phyloP scores from a whole-genome alignment of 2,113 vertebrate genomes.

The Siniperca chuatsi region DNA sequence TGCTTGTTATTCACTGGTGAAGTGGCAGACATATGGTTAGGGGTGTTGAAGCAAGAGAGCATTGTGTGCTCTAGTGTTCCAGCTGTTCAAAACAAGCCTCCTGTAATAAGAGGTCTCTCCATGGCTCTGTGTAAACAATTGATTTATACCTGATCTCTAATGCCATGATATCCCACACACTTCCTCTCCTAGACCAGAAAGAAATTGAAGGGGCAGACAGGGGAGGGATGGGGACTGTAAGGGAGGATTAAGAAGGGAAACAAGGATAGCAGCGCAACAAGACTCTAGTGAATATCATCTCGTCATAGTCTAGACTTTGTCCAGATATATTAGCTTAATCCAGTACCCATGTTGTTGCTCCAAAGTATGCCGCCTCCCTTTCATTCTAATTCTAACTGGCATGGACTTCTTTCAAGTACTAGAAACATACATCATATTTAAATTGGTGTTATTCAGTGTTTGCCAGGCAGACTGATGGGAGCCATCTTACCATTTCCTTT shows the following conservation, averaged over 20 bases:
- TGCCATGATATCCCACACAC: slow-evolving; percentile 46
- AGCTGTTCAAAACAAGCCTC: slow-evolving; percentile 39
- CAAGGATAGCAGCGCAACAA: slow-evolving; percentile 27
- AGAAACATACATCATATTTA: slow-evolving; percentile 41
- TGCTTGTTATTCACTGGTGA: slow-evolving; percentile 15
- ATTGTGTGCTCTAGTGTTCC: slow-evolving; percentile 32
- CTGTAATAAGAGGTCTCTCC: slow-evolving; percentile 28
- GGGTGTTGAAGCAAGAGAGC: slow-evolving; percentile 30
- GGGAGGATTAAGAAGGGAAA: slow-evolving; percentile 34
- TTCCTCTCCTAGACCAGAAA: slow-evolving; percentile 32
- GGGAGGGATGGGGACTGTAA: slow-evolving; percentile 1
- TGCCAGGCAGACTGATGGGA: slow-evolving; percentile 53
- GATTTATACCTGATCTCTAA: slow-evolving; percentile 57
- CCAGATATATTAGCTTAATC: slow-evolving; percentile 27
- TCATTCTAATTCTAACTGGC: slow-evolving; percentile 28
- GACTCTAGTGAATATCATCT: slow-evolving; percentile 9
- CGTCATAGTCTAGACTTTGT: slow-evolving; percentile 16
- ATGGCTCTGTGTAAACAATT: slow-evolving; percentile 42
- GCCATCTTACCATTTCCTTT: slow-evolving; percentile 48
- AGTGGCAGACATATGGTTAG: slow-evolving; percentile 13
- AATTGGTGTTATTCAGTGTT: slow-evolving; percentile 37
- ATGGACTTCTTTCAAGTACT: neutral
- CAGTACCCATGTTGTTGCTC: slow-evolving; percentile 1
- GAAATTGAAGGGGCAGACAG: slow-evolving; percentile 39
- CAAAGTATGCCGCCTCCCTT: neutral